A percentile compares a stretch with the other conserved stretches of the same genome.
Conservation (phyloP, 2,888 invertebrate genomes). For the Cotesia congregata region DNA sequence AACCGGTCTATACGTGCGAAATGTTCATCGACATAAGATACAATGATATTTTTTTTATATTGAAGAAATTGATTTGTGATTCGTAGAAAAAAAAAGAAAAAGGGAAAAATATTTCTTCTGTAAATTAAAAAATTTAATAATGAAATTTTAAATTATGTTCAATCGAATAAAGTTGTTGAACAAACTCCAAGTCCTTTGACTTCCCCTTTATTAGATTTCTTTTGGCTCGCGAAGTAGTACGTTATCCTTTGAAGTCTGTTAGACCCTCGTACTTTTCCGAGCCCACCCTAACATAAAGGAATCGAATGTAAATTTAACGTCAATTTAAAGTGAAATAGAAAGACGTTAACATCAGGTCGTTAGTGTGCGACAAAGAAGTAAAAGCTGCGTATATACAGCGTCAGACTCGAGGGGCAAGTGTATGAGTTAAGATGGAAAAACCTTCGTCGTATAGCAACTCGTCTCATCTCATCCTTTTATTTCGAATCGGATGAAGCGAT, state of each 20-base stretch:
- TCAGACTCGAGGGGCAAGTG: not conserved
- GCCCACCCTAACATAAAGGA: not conserved
- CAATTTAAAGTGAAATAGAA: slow-evolving; percentile 1
- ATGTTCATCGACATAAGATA: too few relatives aligned
- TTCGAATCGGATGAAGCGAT: not conserved
- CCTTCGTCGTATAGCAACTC: not conserved
- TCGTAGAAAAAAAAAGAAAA: not conserved
- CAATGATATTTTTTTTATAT: too few relatives aligned
- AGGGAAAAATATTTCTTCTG: too few relatives aligned
- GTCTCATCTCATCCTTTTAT: not conserved
- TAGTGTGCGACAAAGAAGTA: not conserved
- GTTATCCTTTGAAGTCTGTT: not conserved
- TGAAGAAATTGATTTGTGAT: too few relatives aligned
- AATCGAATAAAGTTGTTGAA: not conserved
- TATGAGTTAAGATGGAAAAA: not conserved
- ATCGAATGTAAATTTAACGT: not conserved
- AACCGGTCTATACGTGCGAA: too few relatives aligned
- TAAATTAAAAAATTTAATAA: too few relatives aligned
- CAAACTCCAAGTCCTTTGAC: not conserved
- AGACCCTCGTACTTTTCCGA: not conserved
- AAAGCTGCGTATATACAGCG: not conserved
- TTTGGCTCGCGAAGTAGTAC: not conserved
- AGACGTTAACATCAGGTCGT: not conserved
- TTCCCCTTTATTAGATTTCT: slow-evolving; percentile 1
- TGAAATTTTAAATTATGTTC: not conserved